Conservation (phyloP, 2,888 invertebrate genomes). For the Piscicola geometra region DNA sequence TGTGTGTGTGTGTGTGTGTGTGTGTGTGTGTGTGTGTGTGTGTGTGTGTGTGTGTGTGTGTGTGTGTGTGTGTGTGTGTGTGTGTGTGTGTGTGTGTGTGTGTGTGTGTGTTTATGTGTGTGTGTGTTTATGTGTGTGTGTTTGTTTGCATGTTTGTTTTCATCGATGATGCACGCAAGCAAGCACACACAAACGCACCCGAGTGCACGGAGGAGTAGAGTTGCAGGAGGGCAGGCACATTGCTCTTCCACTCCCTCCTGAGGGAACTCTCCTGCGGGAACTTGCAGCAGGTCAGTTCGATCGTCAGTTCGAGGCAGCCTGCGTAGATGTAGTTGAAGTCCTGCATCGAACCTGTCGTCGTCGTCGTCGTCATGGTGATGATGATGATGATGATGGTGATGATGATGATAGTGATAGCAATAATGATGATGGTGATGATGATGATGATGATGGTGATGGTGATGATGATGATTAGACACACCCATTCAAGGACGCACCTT, state of each 20-base stretch:
- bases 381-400: background rate
- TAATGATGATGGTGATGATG: conserved; percentile 2
- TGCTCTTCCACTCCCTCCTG: conserved; percentile 79
- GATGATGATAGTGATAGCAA: background rate
- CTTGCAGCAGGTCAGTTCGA: conserved; percentile 91
- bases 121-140: too few relatives aligned
- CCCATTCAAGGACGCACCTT: conserved; percentile 54
- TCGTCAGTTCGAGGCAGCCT: conserved; percentile 89
- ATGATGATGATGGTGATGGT: background rate
- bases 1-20: too few relatives aligned
- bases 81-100: too few relatives aligned
- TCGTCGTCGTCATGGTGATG: too few relatives aligned
- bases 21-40: too few relatives aligned
- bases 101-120: too few relatives aligned
- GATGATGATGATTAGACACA: background rate
- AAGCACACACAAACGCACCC: too few relatives aligned
- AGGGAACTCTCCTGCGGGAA: conserved; percentile 77
- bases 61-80: too few relatives aligned
- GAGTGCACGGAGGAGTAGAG: conserved; percentile 42
- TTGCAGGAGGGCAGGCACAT: conserved; percentile 64
- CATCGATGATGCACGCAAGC: too few relatives aligned
- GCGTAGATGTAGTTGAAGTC: conserved; percentile 90
- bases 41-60: too few relatives aligned
- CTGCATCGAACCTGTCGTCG: conserved; percentile 76
- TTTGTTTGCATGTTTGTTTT: too few relatives aligned